phyloP scores from a whole-genome alignment of 2,888 invertebrate species.

The Chymomyza caudatula region DNA sequence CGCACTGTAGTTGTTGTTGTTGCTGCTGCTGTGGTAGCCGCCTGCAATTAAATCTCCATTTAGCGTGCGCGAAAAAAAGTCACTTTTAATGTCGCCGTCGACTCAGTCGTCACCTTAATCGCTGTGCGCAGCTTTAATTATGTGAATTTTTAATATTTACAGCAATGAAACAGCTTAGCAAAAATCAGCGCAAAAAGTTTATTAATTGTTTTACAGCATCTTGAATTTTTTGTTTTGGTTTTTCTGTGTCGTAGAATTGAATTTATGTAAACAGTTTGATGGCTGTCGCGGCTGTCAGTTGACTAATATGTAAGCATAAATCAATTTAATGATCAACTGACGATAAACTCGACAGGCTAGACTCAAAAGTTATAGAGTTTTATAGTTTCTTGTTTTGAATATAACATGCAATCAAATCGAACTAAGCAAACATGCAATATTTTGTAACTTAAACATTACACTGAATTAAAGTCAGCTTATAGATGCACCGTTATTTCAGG shows the following conservation, averaged over 20 bases:
- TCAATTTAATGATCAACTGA: slow-evolving; percentile 64
- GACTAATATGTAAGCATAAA: slow-evolving; percentile 58
- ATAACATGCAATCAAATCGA: neutral
- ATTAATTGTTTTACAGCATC: slow-evolving; percentile 71
- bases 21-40: slow-evolving; percentile 50
- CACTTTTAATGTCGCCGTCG: slow-evolving; percentile 53
- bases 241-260: slow-evolving; percentile 46
- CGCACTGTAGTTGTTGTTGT: slow-evolving; percentile 26
- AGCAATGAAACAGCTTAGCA: slow-evolving; percentile 54
- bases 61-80: slow-evolving; percentile 41
- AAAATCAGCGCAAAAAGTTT: slow-evolving; percentile 70
- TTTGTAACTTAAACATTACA: neutral
- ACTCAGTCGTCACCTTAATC: slow-evolving; percentile 48
- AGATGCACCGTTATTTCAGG: neutral
- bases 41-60: slow-evolving; percentile 74
- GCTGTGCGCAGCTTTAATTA: slow-evolving; percentile 63
- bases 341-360: neutral
- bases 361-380: neutral
- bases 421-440: neutral
- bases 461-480: neutral
- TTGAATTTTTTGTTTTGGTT: slow-evolving; percentile 18
- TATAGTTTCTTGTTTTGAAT: neutral
- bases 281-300: slow-evolving; percentile 44
- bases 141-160: slow-evolving; percentile 73
- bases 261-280: slow-evolving; percentile 70